Conservation (phyloP, 1,140 invertebrate genomes). For the Eueides isabella region DNA sequence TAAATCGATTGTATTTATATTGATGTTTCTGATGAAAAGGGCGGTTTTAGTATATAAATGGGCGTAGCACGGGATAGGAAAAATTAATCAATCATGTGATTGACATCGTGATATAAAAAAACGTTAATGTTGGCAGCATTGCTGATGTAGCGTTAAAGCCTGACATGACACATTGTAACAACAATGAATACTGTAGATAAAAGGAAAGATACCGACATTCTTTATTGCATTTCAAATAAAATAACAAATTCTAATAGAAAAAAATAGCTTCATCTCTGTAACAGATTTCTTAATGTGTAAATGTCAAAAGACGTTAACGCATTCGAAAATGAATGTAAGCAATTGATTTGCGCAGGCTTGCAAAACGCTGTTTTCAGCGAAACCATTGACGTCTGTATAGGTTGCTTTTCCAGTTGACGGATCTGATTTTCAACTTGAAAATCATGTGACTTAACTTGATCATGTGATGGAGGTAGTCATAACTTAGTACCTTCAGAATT, state of each 20-base stretch:
- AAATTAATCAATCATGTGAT: slow-evolving; percentile 59
- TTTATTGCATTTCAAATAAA: no score
- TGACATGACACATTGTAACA: slow-evolving; percentile 28
- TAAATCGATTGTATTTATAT: slow-evolving; percentile 44
- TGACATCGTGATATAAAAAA: slow-evolving; percentile 39
- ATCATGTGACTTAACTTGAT: slow-evolving; percentile 65
- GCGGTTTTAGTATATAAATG: slow-evolving; percentile 18
- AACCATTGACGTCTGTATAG: neutral
- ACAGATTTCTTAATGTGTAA: neutral
- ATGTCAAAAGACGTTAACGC: slow-evolving; percentile 9
- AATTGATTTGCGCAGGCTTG: slow-evolving; percentile 11
- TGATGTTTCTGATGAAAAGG: slow-evolving; percentile 34
- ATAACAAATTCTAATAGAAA: no score
- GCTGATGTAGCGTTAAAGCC: slow-evolving; percentile 45
- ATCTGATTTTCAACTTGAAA: slow-evolving; percentile 9
- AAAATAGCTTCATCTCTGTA: no score
- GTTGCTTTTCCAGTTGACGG: neutral
- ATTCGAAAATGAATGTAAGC: slow-evolving; percentile 14
- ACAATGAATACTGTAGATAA: slow-evolving; percentile 7
- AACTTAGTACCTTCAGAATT: neutral
- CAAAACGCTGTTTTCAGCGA: neutral
- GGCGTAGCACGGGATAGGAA: slow-evolving; percentile 31
- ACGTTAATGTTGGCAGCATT: slow-evolving; percentile 59
- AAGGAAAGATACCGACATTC: neutral
- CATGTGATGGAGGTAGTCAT: slow-evolving; percentile 56